These are phyloP conservation scores for Gambelia wislizenii DNA, from an alignment of 2,797 vertebrate species.

Conservation along the genomic window DNA sequence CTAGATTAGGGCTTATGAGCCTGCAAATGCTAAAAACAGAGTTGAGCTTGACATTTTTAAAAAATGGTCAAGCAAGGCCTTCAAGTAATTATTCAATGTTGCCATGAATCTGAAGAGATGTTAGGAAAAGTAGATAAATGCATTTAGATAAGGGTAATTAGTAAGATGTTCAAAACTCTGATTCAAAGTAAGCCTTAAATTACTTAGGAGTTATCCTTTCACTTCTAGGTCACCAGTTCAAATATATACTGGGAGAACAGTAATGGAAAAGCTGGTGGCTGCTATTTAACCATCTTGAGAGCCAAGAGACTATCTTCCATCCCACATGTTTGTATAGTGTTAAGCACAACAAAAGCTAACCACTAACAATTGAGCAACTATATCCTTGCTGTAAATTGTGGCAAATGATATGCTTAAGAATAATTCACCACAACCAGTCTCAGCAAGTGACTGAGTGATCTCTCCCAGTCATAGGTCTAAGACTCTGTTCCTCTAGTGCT, in stretches of 20 bases:
- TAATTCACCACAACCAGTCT: neutral
- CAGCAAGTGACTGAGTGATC: neutral
- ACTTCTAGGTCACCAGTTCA: constrained; percentile 1
- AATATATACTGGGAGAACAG: constrained; percentile 17
- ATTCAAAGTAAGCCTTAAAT: neutral
- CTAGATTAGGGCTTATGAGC: neutral
- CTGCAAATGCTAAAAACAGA: constrained; percentile 3
- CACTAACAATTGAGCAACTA: neutral
- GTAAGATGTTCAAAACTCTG: neutral
- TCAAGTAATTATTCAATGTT: neutral
- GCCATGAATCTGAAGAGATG: neutral
- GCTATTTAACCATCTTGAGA: neutral
- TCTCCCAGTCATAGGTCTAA: neutral
- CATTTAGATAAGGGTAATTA: constrained; percentile 30
- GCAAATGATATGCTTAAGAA: neutral
- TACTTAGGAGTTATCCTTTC: neutral
- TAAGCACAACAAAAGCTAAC: neutral
- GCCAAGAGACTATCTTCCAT: neutral
- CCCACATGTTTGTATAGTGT: neutral
- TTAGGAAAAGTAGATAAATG: constrained; percentile 16
- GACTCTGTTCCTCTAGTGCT: neutral
- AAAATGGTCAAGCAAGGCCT: constrained; percentile 15
- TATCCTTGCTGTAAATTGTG: neutral
- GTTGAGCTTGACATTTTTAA: constrained; percentile 12
- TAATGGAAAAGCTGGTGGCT: neutral